These are phyloP conservation scores for Euura lappo DNA, from an alignment of 1,140 invertebrate genomes.

Conservation along the genomic window DNA sequence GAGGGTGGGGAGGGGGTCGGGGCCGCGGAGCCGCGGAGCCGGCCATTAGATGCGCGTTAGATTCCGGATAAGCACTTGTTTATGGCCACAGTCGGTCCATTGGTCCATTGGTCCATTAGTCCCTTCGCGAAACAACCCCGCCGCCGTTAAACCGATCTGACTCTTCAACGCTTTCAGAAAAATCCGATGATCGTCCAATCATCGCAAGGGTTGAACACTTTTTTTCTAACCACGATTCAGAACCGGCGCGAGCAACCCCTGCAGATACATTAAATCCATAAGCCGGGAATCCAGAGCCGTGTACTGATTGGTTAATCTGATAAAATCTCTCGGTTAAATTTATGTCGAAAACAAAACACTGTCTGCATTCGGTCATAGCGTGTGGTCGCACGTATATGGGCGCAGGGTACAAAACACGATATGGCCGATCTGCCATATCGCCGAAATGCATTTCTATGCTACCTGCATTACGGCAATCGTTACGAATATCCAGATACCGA, in stretches of 20 bases:
- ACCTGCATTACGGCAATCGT: no score
- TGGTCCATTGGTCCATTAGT: neutral
- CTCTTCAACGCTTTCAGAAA: no score
- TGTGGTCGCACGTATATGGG: no score
- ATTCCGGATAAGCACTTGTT: conserved; percentile 5
- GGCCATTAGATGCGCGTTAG: conserved; percentile 6
- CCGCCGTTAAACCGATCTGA: no score
- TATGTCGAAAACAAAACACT: conserved; percentile 10
- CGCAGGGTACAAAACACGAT: neutral
- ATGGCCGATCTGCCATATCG: neutral
- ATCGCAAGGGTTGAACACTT: no score
- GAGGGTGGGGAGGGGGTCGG: no score
- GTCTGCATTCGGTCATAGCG: conserved; percentile 10
- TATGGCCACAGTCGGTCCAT: neutral
- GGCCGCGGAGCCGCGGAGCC: neutral
- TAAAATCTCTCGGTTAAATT: conserved; percentile 14
- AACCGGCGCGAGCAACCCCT: neutral
- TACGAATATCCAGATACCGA: no score
- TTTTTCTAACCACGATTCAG: no score
- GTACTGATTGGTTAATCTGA: conserved; percentile 14
- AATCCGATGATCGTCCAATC: no score
- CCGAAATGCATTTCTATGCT: no score
- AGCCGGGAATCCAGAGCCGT: neutral
- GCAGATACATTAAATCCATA: conserved; percentile 2
- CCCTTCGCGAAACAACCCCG: neutral